Evolutionary conservation across 2,797 vertebrate genomes (phyloP), one percentile per base, ranked within the genome.

Genomic region (Chromobotia macracanthus): DNA sequence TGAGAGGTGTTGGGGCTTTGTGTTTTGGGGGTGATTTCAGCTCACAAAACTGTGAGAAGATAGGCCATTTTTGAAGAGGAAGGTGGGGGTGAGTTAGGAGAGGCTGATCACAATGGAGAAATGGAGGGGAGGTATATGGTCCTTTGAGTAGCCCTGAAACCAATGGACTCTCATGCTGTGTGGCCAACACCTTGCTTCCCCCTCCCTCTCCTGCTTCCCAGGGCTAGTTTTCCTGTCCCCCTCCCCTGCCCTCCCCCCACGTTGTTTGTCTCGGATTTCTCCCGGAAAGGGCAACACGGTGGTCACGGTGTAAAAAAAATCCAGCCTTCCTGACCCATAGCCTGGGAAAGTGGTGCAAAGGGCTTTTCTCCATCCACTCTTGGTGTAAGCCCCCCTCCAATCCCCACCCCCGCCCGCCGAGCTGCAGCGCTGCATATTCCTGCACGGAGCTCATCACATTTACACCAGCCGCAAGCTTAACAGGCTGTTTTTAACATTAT

Each of bases 241-340:
- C 86, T 15, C 69, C 82, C 51, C 58, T 46, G 63, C 72, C 72
- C 81, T 50, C 72, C 81, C 63, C 38, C 38, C 5, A 74, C 79
- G 75, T 56, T 69, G 83, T 86, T 88, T 88, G 86, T 87, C 83
- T 87, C 79, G 81, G 84, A 87, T 87, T 87, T 89, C 84, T 84
- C 82, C 83, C 83, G 84, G 86, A 87, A 87, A 93, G 90, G 90
- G 90, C 90, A 91, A 89, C 84, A 85, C 53, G 77, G 86, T 90
- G 90, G 91, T 91, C 90, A 91, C 87, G 87, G 89, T 91, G 92
- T 92, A 92, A 93, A 93, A 93, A 93, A 93, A 92, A 92, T 88
- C 89, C 89, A 88, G 90, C 71, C 89, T 91, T 93, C 91, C 91
- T 92, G 91, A 92, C 83, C 83, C 84, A 89, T 69, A 89, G 90